Conservation (phyloP, 2,797 vertebrate species). For the Chloroceryle inda region DNA sequence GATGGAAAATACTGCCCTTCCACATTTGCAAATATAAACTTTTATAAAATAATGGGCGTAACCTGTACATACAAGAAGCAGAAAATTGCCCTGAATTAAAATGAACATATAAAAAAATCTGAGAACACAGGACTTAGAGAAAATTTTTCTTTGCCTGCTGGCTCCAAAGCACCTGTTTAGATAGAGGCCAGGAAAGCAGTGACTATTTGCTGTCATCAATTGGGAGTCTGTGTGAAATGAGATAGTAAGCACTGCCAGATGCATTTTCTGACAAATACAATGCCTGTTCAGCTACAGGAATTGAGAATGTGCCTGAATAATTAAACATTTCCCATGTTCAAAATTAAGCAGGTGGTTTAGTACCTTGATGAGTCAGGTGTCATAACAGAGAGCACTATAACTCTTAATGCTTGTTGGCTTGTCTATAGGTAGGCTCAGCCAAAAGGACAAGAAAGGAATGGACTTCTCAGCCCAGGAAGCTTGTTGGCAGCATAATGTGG, state of each 20-base stretch:
- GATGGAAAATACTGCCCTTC: not conserved
- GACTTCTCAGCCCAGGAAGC: conserved; percentile 31
- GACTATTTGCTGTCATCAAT: conserved; percentile 9
- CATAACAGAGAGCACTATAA: conserved; percentile 34
- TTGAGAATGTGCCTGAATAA: conserved; percentile 12
- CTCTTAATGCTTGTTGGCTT: conserved; percentile 52
- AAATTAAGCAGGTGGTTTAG: conserved; percentile 12
- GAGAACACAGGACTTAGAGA: not conserved
- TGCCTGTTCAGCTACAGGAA: not conserved
- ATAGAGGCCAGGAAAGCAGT: not conserved
- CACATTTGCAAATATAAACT: not conserved
- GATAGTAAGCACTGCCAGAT: not conserved
- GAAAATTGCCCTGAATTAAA: not conserved
- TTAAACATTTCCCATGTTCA: not conserved
- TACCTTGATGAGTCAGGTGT: conserved; percentile 54
- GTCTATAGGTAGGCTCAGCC: conserved; percentile 13
- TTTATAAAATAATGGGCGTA: not conserved
- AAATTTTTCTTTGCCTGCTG: not conserved
- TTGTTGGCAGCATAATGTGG: conserved; percentile 35
- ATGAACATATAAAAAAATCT: not conserved
- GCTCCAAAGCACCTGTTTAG: not conserved
- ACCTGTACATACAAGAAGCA: not conserved
- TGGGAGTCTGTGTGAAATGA: conserved; percentile 10
- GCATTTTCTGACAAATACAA: not conserved
- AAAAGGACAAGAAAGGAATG: conserved; percentile 39